A percentile compares a stretch with the other conserved stretches of the same genome.
phyloP scores from a whole-genome alignment of 2,113 vertebrate species.

The Ranitomeya variabilis region DNA sequence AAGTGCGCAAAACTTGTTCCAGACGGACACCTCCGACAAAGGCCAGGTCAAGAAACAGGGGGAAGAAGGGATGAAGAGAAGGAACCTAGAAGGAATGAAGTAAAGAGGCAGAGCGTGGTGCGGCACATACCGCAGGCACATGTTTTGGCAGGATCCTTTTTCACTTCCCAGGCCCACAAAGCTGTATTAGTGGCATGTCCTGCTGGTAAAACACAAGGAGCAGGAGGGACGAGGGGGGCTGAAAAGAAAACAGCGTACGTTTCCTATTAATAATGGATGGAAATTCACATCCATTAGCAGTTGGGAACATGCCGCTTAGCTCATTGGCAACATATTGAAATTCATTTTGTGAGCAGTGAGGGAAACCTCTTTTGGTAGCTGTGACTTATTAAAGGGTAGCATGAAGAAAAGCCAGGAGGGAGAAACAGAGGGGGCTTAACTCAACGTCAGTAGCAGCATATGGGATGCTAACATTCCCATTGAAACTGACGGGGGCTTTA shows the following conservation, averaged over 20 bases:
- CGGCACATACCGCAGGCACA: conserved; percentile 67
- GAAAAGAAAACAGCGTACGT: conserved; percentile 68
- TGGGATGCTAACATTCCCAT: conserved; percentile 77
- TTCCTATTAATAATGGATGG: conserved; percentile 70
- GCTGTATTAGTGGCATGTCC: conserved; percentile 61
- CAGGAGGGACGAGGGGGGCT: conserved; percentile 51
- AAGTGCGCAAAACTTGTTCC: conserved; percentile 99
- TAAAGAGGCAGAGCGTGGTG: conserved; percentile 28
- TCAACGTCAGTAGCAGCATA: conserved; percentile 76
- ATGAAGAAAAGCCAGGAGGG: conserved; percentile 2
- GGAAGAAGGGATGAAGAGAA: conserved; percentile 47
- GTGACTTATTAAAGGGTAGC: conserved; percentile 66
- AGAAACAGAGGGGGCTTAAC: conserved; percentile 63
- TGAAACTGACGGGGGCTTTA: conserved; percentile 79
- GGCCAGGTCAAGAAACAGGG: conserved; percentile 76
- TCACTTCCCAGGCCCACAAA: conserved; percentile 64
- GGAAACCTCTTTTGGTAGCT: conserved; percentile 70
- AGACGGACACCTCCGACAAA: conserved; percentile 99
- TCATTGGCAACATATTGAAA: conserved; percentile 72
- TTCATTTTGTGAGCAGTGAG: conserved; percentile 72
- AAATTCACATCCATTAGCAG: conserved; percentile 67
- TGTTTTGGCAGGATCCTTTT: conserved; percentile 65
- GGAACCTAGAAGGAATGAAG: conserved; percentile 45
- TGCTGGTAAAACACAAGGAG: conserved; percentile 62
- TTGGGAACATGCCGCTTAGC: conserved; percentile 62